phyloP scores from a whole-genome alignment of 2,888 invertebrate species.

The Agriopis marginaria region DNA sequence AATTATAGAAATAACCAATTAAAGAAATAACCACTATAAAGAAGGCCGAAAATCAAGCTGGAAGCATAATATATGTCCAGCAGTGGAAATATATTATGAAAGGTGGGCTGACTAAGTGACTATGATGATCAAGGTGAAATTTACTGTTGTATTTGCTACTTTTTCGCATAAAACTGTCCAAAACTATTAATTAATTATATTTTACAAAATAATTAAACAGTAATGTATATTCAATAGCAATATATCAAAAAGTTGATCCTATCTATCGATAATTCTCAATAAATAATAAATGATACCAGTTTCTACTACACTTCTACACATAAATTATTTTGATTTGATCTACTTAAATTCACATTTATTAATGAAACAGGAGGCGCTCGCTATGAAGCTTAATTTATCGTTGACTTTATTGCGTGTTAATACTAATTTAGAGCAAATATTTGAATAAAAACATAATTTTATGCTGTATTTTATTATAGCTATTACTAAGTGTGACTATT shows the following conservation, averaged over 20 bases:
- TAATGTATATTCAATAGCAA: conserved; percentile 11
- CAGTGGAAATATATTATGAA: too few relatives aligned
- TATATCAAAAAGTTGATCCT: not conserved
- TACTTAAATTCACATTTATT: conserved; percentile 32
- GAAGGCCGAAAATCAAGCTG: too few relatives aligned
- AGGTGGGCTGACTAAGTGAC: too few relatives aligned
- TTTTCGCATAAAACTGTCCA: not conserved
- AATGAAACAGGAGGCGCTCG: conserved; percentile 28
- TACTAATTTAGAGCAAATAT: conserved; percentile 42
- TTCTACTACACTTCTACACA: conserved; percentile 10
- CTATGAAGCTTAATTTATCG: conserved; percentile 37
- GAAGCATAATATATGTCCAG: too few relatives aligned
- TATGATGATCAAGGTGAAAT: too few relatives aligned
- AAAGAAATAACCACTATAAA: too few relatives aligned
- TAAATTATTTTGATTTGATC: conserved; percentile 30
- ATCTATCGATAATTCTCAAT: conserved; percentile 9
- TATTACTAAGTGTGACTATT: too few relatives aligned
- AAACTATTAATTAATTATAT: conserved; percentile 8
- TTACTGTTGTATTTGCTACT: not conserved
- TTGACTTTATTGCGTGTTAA: conserved; percentile 43
- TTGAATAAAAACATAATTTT: conserved; percentile 35
- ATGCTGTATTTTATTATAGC: conserved; percentile 21
- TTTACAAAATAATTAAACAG: not conserved
- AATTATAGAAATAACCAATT: too few relatives aligned
- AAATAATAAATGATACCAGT: conserved; percentile 16